phyloP scores from a whole-genome alignment of 2,113 vertebrate species.

The Thamnophis sirtalis region DNA sequence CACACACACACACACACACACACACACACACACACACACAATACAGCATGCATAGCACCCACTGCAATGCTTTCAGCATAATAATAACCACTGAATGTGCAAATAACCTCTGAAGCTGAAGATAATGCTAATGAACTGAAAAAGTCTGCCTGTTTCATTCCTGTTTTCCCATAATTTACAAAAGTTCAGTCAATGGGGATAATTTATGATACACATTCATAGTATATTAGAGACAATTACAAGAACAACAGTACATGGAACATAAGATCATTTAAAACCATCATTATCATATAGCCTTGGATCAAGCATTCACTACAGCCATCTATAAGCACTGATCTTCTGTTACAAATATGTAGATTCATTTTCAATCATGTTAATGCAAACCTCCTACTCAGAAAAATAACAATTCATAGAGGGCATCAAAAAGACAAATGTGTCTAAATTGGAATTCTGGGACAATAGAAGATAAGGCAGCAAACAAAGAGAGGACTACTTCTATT shows the following conservation, averaged over 20 bases:
- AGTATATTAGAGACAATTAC: neutral
- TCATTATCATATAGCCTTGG: neutral
- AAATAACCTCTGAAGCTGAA: neutral
- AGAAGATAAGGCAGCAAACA: neutral
- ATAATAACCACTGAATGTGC: neutral
- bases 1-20: too few species aligned
- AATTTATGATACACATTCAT: neutral
- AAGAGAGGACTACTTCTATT: neutral
- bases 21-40: too few species aligned
- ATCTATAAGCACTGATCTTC: constrained; percentile 2
- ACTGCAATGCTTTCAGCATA: neutral
- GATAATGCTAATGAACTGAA: neutral
- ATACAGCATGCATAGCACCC: neutral
- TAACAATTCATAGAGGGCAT: neutral
- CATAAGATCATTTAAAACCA: constrained; percentile 1
- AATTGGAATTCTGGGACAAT: neutral
- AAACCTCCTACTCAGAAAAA: neutral
- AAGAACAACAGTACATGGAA: neutral
- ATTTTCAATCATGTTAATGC: neutral
- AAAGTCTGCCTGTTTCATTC: constrained; percentile 2
- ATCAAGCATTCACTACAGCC: neutral
- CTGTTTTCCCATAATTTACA: constrained; percentile 6
- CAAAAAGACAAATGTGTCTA: neutral
- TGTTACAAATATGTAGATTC: neutral
- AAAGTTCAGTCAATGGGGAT: neutral